A percentile compares a stretch with the other conserved stretches of the same genome.
Evolutionary conservation across 2,797 vertebrate genomes (phyloP).

Genomic region (Rousettus madagascariensis): DNA sequence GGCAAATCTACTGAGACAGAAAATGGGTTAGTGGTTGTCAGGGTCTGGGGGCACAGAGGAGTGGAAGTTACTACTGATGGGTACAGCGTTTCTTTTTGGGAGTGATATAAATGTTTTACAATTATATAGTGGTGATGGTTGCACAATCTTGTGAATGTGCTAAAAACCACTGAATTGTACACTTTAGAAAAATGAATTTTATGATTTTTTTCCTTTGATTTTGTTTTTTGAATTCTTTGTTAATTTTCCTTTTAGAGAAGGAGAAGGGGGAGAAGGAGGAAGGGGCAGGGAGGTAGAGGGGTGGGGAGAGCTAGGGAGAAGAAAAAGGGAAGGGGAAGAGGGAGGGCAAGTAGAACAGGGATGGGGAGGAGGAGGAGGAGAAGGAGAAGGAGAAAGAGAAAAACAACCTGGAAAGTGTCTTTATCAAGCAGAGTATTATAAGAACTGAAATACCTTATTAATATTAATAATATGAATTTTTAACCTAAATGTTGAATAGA

Average conservation of each 20-base stretch:
- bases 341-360: not conserved
- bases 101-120: not conserved
- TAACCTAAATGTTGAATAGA: not conserved
- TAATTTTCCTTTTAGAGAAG: not conserved
- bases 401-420: not conserved
- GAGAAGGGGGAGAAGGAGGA: not conserved
- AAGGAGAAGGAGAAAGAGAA: not conserved
- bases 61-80: not conserved
- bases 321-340: not conserved
- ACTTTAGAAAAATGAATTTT: not conserved
- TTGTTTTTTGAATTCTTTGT: not conserved
- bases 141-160: not conserved
- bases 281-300: not conserved
- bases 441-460: not conserved
- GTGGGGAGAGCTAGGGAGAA: no score
- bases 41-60: not conserved
- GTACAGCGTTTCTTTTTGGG: not conserved
- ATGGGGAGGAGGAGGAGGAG: not conserved
- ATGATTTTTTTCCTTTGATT: not conserved
- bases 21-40: not conserved
- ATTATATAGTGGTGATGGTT: not conserved
- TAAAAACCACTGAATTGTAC: not conserved
- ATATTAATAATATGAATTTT: conserved; percentile 25
- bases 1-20: not conserved
- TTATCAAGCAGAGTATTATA: not conserved